Evolutionary conservation across 2,113 vertebrate species (phyloP).

Genomic region (Microtus pennsylvanicus): DNA sequence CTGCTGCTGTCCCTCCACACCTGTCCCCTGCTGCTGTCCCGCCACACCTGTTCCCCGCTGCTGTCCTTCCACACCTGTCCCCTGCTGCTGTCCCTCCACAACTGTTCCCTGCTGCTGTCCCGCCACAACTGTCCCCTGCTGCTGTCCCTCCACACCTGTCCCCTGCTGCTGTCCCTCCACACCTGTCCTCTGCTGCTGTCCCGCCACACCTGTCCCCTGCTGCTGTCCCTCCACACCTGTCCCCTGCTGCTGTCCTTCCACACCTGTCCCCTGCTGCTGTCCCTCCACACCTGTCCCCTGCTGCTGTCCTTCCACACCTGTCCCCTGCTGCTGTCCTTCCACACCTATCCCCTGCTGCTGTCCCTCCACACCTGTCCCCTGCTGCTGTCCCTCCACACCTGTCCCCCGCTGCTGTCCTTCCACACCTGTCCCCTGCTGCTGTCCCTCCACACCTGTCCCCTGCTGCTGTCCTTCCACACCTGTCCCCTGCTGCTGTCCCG

Average conservation of each 20-base stretch:
- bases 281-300: no score
- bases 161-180: constrained; percentile 86
- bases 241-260: no score
- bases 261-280: constrained; percentile 90
- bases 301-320: constrained; percentile 86
- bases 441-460: no score
- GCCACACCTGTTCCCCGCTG: constrained; percentile 84
- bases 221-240: no score
- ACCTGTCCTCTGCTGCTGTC: no score
- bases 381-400: constrained; percentile 84
- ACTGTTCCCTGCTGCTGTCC: constrained; percentile 80
- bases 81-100: constrained; percentile 87
- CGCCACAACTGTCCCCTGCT: neutral
- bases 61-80: constrained; percentile 83
- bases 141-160: constrained; percentile 51
- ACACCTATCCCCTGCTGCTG: constrained; percentile 86
- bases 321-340: constrained; percentile 91
- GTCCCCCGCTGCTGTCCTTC: constrained; percentile 80
- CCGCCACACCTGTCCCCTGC: constrained; percentile 94
- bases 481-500: constrained; percentile 93
- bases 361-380: constrained; percentile 84
- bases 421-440: constrained; percentile 70
- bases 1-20: constrained; percentile 86
- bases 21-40: constrained; percentile 91
- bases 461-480: constrained; percentile 88